A percentile compares a stretch with the other conserved stretches of the same genome.
phyloP scores from a whole-genome alignment of 2,113 vertebrate genomes.

The Suncus etruscus region DNA sequence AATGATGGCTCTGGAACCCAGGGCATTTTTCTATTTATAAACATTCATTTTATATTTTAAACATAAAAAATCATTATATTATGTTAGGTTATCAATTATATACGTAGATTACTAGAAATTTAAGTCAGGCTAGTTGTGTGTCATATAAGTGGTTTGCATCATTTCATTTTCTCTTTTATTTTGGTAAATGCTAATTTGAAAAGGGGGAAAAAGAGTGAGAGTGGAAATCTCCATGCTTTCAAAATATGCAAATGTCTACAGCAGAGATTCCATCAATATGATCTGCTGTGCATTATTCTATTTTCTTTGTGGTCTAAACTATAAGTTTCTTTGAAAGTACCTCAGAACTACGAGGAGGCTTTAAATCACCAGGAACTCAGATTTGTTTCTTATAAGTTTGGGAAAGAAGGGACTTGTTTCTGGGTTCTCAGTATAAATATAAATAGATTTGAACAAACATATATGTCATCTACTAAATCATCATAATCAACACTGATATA shows the following conservation, averaged over 20 bases:
- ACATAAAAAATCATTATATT: conserved; percentile 68
- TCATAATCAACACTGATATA: neutral
- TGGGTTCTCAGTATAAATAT: neutral
- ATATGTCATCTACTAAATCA: neutral
- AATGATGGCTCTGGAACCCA: too few species aligned
- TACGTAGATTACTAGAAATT: conserved; percentile 63
- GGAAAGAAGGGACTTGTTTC: neutral
- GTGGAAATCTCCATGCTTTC: conserved; percentile 54
- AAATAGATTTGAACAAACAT: neutral
- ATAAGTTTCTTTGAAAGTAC: neutral
- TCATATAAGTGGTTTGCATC: conserved; percentile 66
- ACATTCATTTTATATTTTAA: conserved; percentile 66
- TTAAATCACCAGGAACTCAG: conserved; percentile 17
- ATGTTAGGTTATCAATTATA: conserved; percentile 72
- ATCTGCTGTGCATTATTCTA: neutral
- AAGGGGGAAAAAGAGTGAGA: neutral
- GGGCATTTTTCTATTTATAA: conserved; percentile 6
- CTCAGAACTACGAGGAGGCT: neutral
- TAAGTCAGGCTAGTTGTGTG: conserved; percentile 66
- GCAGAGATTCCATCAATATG: conserved; percentile 39
- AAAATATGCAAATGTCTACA: neutral
- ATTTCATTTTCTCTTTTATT: conserved; percentile 75
- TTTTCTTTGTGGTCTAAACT: conserved; percentile 49
- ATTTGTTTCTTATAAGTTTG: neutral
- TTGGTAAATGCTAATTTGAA: conserved; percentile 73